These are phyloP conservation scores for Cossypha polioptera DNA, from an alignment of 2,797 vertebrate species.

Conservation along the genomic window DNA sequence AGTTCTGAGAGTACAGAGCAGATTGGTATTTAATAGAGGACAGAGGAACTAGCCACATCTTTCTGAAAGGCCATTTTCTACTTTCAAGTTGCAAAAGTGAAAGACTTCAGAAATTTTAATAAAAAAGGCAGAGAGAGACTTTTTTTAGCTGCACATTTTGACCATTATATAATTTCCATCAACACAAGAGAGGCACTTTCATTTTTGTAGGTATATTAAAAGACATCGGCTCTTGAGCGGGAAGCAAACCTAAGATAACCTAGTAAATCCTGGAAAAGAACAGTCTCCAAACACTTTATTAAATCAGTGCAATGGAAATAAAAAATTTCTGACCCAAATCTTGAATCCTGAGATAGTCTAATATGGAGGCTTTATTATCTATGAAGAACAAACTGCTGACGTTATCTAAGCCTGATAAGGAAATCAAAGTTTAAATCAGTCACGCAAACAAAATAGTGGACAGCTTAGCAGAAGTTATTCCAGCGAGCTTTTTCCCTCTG, in stretches of 20 bases:
- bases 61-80: not conserved
- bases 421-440: conserved; percentile 15
- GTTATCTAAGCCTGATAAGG: not conserved
- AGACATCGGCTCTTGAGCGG: not conserved
- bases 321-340: not conserved
- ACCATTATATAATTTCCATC: not conserved
- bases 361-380: not conserved
- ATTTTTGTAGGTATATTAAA: not conserved
- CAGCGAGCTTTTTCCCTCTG: not conserved
- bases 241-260: not conserved
- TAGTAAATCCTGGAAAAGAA: not conserved
- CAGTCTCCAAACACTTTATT: not conserved
- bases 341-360: not conserved
- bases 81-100: not conserved
- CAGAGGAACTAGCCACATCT: not conserved
- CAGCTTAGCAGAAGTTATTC: not conserved
- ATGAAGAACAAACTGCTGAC: not conserved
- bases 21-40: not conserved
- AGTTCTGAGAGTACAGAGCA: not conserved
- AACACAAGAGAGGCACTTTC: not conserved
- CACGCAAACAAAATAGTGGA: not conserved
- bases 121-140: not conserved
- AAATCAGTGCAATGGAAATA: not conserved
- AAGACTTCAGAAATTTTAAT: not conserved
- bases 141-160: not conserved